Evolutionary conservation across 1,140 invertebrate species (phyloP), one percentile per base, ranked within the genome.

Genomic region (Sinonovacula constricta): DNA sequence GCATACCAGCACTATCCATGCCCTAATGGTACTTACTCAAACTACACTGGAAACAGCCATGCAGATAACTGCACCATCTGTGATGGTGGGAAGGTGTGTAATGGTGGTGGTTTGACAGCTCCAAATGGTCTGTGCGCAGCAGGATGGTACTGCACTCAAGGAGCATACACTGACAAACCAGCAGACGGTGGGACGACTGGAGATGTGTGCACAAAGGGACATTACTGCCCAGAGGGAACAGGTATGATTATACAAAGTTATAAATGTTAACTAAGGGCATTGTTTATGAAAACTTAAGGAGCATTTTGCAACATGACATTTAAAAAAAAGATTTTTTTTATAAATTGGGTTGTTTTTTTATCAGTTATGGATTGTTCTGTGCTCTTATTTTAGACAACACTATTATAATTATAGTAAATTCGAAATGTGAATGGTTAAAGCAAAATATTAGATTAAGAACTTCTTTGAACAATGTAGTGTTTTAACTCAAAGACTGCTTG

Each of bases 1-100:
- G 69, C 84, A 14, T 89, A 85, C 62, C 54, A 71, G 5, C 71
- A 83, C 28, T 81, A 78, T 33, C 88, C 87, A 15, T 90, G 89
- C 77, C 77, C 81, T 18, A 89, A 89, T 69, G 88, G 89, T 18
- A 90, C 88, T 1, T 90, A 89, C 65, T 84, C 83, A 39, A 87
- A 84, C 60, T 82, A 79, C 28, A 83, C 81, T 36, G 88, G 87
- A 4, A 69, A 82, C 57, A 49, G 54, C 0, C 65, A 54, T 51
- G 71, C 36, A 5, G 62, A 79, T 3, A 83, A 88, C 65, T 90
- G 89, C 75, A 85, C 84, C 7, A 28, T 69, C 3, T 90, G 89
- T 82, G 85, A 87, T 65, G 83, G 88, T 30, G 89, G 88, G 5
- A 65, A 72, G 24, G 86, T 85, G 2, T 90, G 89, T 78, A 81